Conservation (phyloP, 2,113 vertebrate genomes). For the Otolemur garnettii region DNA sequence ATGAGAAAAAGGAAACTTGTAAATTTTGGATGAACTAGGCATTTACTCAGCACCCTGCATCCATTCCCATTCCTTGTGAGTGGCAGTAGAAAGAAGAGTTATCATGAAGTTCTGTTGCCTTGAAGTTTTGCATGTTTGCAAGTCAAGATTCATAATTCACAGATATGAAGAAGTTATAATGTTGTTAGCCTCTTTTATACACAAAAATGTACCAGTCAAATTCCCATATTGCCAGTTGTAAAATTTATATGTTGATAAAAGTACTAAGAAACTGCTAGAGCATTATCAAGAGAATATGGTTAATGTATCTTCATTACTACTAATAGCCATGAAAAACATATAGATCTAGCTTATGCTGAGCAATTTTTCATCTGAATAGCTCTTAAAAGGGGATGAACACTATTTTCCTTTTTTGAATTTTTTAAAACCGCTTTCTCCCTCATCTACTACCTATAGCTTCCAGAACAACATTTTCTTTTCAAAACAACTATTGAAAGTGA, state of each 20-base stretch:
- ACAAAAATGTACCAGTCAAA: conserved; percentile 81
- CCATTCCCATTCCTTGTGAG: neutral
- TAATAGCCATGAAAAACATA: conserved; percentile 77
- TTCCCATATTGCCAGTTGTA: conserved; percentile 81
- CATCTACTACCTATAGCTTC: conserved; percentile 20
- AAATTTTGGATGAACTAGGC: neutral
- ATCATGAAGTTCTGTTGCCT: conserved; percentile 3
- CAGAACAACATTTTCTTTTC: conserved; percentile 60
- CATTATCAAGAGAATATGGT: conserved; percentile 75
- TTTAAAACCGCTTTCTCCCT: conserved; percentile 20
- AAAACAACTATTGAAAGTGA: conserved; percentile 39
- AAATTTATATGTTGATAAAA: conserved; percentile 82
- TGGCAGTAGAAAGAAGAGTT: neutral
- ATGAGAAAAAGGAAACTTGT: neutral
- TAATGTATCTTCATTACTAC: conserved; percentile 81
- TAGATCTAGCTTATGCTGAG: conserved; percentile 68
- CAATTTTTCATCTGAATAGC: conserved; percentile 74
- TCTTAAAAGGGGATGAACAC: conserved; percentile 70
- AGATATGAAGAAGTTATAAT: conserved; percentile 82
- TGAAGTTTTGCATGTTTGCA: conserved; percentile 66
- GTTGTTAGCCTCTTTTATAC: conserved; percentile 81
- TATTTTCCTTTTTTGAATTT: conserved; percentile 56
- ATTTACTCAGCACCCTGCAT: neutral
- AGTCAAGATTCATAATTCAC: conserved; percentile 80
- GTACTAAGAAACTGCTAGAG: conserved; percentile 75